A percentile compares a stretch with the other conserved stretches of the same genome.
Evolutionary conservation across 1,140 invertebrate species (phyloP).

Genomic region (Brachionus rotundiformis): DNA sequence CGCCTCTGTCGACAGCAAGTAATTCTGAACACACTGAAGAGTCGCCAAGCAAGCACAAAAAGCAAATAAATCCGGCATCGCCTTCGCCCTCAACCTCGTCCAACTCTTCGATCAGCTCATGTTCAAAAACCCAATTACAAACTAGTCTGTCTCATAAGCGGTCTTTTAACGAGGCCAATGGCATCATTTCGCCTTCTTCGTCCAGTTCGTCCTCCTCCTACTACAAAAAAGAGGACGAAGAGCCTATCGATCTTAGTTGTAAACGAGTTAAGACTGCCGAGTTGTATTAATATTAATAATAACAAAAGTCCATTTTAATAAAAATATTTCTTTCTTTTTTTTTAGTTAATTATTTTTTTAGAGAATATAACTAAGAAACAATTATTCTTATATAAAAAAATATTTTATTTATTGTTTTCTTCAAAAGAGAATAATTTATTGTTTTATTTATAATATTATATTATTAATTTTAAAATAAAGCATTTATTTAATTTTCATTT

Average conservation of each 20-base stretch:
- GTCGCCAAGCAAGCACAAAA: background rate
- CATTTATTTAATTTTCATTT: background rate
- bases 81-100: background rate
- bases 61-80: background rate
- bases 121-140: background rate
- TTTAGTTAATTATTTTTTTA: slow-evolving; percentile 47
- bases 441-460: too few species aligned
- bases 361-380: background rate
- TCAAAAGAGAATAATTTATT: too few species aligned
- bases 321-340: background rate
- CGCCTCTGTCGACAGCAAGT: background rate
- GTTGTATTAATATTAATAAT: slow-evolving; percentile 34
- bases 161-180: slow-evolving; percentile 33
- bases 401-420: too few species aligned
- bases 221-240: background rate
- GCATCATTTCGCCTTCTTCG: slow-evolving; percentile 47
- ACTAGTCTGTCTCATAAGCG: slow-evolving; percentile 37
- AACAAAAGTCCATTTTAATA: background rate
- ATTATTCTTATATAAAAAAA: background rate
- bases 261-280: slow-evolving; percentile 36
- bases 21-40: background rate
- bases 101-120: slow-evolving; percentile 21
- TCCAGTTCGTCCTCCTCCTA: slow-evolving; percentile 15
- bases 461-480: too few species aligned
- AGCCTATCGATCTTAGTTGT: slow-evolving; percentile 45